Base-by-base conservation (phyloP, 1,140 invertebrate genomes). In the Bombus breviceps region DNA sequence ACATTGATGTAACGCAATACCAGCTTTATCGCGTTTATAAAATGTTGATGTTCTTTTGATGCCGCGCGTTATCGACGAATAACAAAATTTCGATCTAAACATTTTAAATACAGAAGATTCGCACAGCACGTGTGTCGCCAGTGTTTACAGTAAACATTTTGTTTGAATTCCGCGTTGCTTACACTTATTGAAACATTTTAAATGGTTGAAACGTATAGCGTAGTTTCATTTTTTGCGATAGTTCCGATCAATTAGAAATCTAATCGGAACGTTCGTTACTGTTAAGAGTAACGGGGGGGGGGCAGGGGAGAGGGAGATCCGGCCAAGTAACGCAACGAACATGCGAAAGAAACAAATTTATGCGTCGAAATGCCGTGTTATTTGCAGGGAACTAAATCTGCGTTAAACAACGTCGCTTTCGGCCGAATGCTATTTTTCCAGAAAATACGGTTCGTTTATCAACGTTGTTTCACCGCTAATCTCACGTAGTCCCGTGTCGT, bases 361-460 rank as follows among this genome's bases (percentile, higher is more conserved):
- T 32, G 22, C 32, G n/a, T 12, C n/a, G 10, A 34, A 71, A 71
- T 12, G 25, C 2, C 81, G 32, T 15, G 59, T 75, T 68, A 75
- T 75, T 75, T 75, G 53, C 81, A 64, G 59, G 3, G 34, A 34
- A 43, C 59, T 83, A 83, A 75, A 83, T 83, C 81, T 53, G 71
- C 71, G 72, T 83, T 66, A 75, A 83, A 83, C 59, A 83, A 66
- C 72, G 59, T 83, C 72, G 43, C 72, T 74, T 37, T 59, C 71
- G 22, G 6, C 18, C 57, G 59, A 9, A 5, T 32, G 34, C 72
- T 18, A 75, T 75, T 66, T 39, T 43, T 66, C 39, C 57, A 53
- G 59, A 75, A 41, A 83, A 83, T 66, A 66, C 62, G 81, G 72
- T 66, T 75, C 81, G 81, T 83, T 83, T 83, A 37, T 83, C 81